These are phyloP conservation scores for Bos taurus DNA, from an alignment of 2,113 vertebrate genomes.

Conservation along the genomic window ARS-UCD2.0 NC_037331.1:73717001-73717500, in stretches of 20 bases:
- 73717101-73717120: not conserved
- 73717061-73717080: not conserved
- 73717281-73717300: not conserved
- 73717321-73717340: not conserved
- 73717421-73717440: fast-evolving
- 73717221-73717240: not conserved
- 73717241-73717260: not conserved
- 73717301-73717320: not conserved
- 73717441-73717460: not conserved
- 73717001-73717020: not conserved
- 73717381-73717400: not conserved
- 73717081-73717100: not conserved
- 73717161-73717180: not conserved
- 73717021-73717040: not conserved
- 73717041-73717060: not conserved
- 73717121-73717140: not conserved
- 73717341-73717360: not conserved
- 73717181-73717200: not conserved
- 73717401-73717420: not conserved
- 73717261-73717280: not conserved
- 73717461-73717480: not conserved
- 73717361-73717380: not conserved
- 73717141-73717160: not conserved
- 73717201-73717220: not conserved
- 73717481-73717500: not conserved